Evolutionary conservation across 1,140 invertebrate species (phyloP).

Genomic region (Drosophila repletoides): DNA sequence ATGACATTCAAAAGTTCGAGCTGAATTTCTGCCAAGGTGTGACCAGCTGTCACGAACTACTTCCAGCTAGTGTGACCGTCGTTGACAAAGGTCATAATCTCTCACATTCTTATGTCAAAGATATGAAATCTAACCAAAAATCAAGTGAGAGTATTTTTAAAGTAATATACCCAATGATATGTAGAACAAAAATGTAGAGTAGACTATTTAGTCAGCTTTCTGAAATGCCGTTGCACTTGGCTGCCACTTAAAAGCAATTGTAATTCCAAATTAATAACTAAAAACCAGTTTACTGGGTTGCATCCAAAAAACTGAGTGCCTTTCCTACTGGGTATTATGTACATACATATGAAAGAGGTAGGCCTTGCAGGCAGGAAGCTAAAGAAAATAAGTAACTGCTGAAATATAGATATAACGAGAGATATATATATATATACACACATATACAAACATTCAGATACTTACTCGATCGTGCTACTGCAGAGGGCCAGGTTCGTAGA

Average conservation of each 20-base stretch:
- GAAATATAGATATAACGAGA: too few relatives aligned
- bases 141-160: too few relatives aligned
- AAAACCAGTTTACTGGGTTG: background rate
- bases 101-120: too few relatives aligned
- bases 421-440: background rate
- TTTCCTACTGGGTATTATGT: too few relatives aligned
- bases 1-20: too few relatives aligned
- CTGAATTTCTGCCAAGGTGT: too few relatives aligned
- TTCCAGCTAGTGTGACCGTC: too few relatives aligned
- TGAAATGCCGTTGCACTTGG: constrained; percentile 11
- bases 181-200: background rate
- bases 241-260: constrained; percentile 44
- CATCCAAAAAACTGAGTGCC: background rate
- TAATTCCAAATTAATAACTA: constrained; percentile 36
- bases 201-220: background rate
- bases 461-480: background rate
- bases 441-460: background rate
- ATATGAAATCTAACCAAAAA: too few relatives aligned
- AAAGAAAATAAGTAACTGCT: background rate
- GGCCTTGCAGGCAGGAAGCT: background rate
- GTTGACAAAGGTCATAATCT: too few relatives aligned
- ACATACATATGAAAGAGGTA: too few relatives aligned
- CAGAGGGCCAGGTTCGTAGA: background rate
- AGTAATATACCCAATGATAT: background rate
- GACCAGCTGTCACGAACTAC: too few relatives aligned